phyloP scores from a whole-genome alignment of 2,888 invertebrate species.

The Conus canariensis region DNA sequence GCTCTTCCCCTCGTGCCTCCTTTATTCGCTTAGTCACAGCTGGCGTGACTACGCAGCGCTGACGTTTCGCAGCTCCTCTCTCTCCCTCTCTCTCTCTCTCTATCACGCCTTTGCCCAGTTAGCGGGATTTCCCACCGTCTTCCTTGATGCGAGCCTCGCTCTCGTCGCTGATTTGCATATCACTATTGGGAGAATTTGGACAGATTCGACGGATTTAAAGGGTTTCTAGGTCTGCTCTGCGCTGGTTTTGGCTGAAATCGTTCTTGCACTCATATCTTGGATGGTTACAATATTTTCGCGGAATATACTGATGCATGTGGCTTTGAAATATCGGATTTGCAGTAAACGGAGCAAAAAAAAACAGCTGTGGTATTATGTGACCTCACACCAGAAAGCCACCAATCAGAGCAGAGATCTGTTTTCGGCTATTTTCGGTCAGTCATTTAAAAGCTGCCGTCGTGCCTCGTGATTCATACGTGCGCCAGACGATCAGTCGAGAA shows the following conservation, averaged over 20 bases:
- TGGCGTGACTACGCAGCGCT: conserved; percentile 1
- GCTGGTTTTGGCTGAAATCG: background rate
- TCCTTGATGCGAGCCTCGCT: background rate
- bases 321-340: background rate
- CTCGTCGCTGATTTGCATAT: conserved; percentile 23
- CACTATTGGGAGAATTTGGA: conserved; percentile 28
- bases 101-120: too few species aligned
- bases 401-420: background rate
- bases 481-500: background rate
- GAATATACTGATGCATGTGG: background rate
- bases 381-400: conserved; percentile 15
- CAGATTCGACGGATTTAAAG: background rate
- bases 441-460: conserved; percentile 1
- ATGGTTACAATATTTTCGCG: background rate
- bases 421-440: conserved; percentile 28
- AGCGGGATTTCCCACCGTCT: conserved; percentile 25
- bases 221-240: background rate
- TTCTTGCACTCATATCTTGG: background rate
- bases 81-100: too few species aligned
- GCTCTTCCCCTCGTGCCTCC: too few species aligned
- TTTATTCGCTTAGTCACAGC: conserved; percentile 28
- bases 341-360: background rate
- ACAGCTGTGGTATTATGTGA: background rate
- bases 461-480: background rate
- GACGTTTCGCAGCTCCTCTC: background rate